Percentiles rank a stretch among this genome's conserved stretches.
These are phyloP conservation scores for Echeneis naucrates DNA, from an alignment of 2,797 vertebrate genomes.

Conservation along the genomic window DNA sequence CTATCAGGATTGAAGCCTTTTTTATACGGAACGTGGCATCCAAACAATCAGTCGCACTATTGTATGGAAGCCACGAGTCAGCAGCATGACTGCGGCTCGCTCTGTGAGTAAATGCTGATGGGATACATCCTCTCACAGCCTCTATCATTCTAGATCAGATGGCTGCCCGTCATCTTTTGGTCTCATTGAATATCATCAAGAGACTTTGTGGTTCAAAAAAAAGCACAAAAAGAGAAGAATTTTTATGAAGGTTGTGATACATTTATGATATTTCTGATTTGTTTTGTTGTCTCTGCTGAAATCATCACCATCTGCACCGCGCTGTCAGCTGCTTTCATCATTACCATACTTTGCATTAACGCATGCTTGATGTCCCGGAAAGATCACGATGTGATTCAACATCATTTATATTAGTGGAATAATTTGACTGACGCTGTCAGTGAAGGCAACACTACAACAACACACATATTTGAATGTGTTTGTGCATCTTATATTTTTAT, in stretches of 20 bases:
- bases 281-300: not conserved
- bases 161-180: not conserved
- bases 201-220: not conserved
- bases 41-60: conserved; percentile 64
- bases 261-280: no score
- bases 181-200: not conserved
- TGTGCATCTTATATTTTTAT: not conserved
- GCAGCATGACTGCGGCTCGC: conserved; percentile 42
- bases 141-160: conserved; percentile 51
- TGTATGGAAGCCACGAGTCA: conserved; percentile 63
- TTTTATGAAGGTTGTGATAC: no score
- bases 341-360: not conserved
- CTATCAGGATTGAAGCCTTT: conserved; percentile 61
- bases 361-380: not conserved
- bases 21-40: conserved; percentile 70
- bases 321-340: not conserved
- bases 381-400: not conserved
- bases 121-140: conserved; percentile 36
- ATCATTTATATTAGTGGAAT: not conserved
- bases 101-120: conserved; percentile 64
- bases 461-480: not conserved
- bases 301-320: not conserved
- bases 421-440: not conserved
- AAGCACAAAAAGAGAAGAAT: not conserved
- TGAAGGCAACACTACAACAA: not conserved